Evolutionary conservation across 35 echinoderm and acorn worm genomes (phyloP), one percentile per base, ranked within the genome.

Genomic region (Nesometra sesokonis): DNA sequence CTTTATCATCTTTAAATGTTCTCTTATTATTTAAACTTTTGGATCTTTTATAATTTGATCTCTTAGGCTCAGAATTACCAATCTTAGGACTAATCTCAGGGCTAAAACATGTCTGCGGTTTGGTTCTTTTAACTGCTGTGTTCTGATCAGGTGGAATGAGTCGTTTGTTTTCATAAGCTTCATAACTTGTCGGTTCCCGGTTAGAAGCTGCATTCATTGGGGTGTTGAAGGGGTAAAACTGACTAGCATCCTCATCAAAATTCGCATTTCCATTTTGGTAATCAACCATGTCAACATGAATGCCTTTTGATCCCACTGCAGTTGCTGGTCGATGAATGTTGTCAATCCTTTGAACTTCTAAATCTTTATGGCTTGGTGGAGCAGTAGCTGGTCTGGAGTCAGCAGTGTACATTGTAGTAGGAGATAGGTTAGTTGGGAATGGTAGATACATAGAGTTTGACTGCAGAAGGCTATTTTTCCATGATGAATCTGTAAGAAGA

Each of bases 391-490:
- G 88, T 76, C 92, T 97, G 36, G 91, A 43, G 11, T 67, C 21
- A 2, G 23, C 52, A 3, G 21, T 17, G 82, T 90, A 23, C 27
- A 31, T 4, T 82, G 67, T 37, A 27, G 57, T 27, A 36, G 82
- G 82, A 79, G 67, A 31, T 57, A 31, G 33, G 47, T 87, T 39
- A 32, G 77, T 46, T 35, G 79, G 77, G 2, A 86, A 39, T 19
- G 90, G 90, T n/a, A 91, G 57, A 47, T 91, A 91, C 13, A 77
- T 36, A 13, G 90, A 91, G 31, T 91, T 80, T 0, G 90, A 91
- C 21, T 33, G 40, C 3, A 91, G 80, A 21, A 86, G 85, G 36
- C 81, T 77, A 29, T 35, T 82, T 15, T 78, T 84, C 35, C 33
- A 33, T 36, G 52, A 19, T 67, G 52, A 67, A 19, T 11, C 52